Evolutionary conservation across 1,140 invertebrate species (phyloP).

Genomic region (Drosophila azteca): DNA sequence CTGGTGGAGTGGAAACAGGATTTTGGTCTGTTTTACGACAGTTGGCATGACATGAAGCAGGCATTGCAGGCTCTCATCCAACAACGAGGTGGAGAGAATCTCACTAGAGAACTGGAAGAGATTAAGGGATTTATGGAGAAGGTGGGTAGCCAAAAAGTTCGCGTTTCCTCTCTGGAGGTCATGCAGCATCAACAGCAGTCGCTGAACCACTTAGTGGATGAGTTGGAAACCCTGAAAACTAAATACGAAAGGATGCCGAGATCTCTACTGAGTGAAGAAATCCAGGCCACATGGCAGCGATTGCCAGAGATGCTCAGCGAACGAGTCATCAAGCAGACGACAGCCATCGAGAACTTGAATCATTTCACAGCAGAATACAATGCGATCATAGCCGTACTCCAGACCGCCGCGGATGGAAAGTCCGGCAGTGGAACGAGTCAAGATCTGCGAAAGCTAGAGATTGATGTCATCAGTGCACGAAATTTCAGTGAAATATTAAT

Average conservation of each 20-base stretch:
- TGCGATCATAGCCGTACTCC: conserved; percentile 66
- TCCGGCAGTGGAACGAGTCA: conserved; percentile 22
- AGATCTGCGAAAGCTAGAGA: conserved; percentile 78
- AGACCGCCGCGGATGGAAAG: conserved; percentile 52
- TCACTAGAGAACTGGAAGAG: conserved; percentile 40
- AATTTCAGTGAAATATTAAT: conserved; percentile 82
- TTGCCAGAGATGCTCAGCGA: conserved; percentile 73
- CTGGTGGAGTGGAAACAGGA: conserved; percentile 79
- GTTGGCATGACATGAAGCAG: conserved; percentile 82
- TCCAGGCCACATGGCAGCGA: conserved; percentile 66
- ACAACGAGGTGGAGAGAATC: conserved; percentile 72
- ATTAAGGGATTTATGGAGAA: conserved; percentile 80
- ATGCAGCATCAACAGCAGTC: conserved; percentile 83
- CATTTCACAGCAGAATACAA: conserved; percentile 80
- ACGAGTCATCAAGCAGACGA: conserved; percentile 80
- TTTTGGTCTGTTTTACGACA: conserved; percentile 79
- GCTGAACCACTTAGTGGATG: conserved; percentile 79
- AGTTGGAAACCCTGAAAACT: conserved; percentile 82
- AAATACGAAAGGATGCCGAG: conserved; percentile 79
- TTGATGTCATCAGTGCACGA: conserved; percentile 80
- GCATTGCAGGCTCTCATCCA: conserved; percentile 71
- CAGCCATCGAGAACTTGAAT: conserved; percentile 81
- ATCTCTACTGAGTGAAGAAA: conserved; percentile 51
- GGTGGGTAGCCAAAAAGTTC: conserved; percentile 84
- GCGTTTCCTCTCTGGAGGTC: conserved; percentile 83